phyloP scores from a whole-genome alignment of 2,797 vertebrate species.

The Neopelma chrysocephalum region DNA sequence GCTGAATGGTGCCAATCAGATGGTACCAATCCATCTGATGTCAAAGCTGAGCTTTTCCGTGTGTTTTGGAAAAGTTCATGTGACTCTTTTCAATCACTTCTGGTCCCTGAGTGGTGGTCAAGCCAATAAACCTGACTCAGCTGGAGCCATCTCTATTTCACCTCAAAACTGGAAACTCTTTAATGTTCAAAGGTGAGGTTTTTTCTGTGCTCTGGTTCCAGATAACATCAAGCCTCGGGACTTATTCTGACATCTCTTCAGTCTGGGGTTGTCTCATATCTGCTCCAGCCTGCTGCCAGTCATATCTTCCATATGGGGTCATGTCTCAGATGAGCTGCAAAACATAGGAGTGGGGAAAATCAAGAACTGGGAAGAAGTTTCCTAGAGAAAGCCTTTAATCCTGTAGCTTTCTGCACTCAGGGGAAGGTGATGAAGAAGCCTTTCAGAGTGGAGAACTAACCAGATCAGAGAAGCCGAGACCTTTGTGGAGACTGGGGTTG shows the following conservation, averaged over 20 bases:
- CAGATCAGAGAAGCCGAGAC: not conserved
- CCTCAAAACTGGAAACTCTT: not conserved
- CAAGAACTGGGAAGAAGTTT: not conserved
- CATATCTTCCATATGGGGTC: not conserved
- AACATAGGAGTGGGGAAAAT: not conserved
- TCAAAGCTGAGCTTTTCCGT: not conserved
- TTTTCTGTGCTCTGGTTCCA: not conserved
- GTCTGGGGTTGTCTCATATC: not conserved
- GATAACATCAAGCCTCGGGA: not conserved
- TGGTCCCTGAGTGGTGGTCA: not conserved
- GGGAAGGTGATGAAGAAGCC: not conserved
- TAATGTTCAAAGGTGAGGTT: not conserved
- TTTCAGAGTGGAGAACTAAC: not conserved
- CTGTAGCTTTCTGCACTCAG: not conserved
- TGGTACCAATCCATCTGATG: not conserved
- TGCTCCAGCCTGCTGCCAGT: not conserved
- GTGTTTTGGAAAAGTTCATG: not conserved
- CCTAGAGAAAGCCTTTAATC: not conserved
- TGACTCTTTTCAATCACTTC: not conserved
- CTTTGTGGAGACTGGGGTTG: not conserved
- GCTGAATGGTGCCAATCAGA: not conserved
- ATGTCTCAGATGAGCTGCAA: not conserved
- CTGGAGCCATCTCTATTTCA: not conserved
- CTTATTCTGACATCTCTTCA: not conserved
- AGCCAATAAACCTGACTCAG: not conserved